Percentiles rank a stretch among this genome's conserved stretches.
These are phyloP conservation scores for Ceratosolen fusciceps DNA, from an alignment of 1,140 invertebrate genomes.

Conservation along the genomic window DNA sequence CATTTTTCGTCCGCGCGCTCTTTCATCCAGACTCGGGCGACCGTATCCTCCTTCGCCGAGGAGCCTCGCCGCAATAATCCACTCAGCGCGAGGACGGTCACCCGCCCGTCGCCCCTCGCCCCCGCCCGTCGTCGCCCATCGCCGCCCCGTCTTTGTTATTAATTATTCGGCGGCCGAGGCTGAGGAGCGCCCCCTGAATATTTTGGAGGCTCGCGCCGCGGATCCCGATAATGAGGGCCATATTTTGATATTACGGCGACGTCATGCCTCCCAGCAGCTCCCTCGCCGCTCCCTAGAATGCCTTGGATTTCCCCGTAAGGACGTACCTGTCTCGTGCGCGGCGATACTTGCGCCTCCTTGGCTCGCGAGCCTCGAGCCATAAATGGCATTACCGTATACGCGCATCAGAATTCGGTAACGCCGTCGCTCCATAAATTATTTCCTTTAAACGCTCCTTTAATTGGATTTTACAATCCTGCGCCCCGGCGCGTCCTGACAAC, in stretches of 20 bases:
- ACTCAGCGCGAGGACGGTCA: no score
- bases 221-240: neutral
- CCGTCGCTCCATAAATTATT: neutral
- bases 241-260: constrained; percentile 1
- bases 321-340: neutral
- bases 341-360: no score
- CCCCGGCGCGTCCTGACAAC: neutral
- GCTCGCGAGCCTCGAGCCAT: no score
- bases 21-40: neutral
- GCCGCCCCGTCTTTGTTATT: no score
- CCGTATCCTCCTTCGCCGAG: neutral
- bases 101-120: neutral
- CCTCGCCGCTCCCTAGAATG: constrained; percentile 30
- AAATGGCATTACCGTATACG: constrained; percentile 1
- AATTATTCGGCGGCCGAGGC: neutral
- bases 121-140: neutral
- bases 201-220: neutral
- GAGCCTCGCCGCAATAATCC: no score
- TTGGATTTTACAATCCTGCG: neutral
- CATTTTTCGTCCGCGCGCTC: constrained; percentile 24
- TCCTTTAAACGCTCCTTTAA: neutral
- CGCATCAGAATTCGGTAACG: neutral
- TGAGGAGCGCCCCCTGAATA: neutral
- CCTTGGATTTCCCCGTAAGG: neutral
- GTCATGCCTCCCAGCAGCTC: neutral